These are phyloP conservation scores for Tenthredo notha DNA, from an alignment of 2,888 invertebrate species.

Conservation along the genomic window DNA sequence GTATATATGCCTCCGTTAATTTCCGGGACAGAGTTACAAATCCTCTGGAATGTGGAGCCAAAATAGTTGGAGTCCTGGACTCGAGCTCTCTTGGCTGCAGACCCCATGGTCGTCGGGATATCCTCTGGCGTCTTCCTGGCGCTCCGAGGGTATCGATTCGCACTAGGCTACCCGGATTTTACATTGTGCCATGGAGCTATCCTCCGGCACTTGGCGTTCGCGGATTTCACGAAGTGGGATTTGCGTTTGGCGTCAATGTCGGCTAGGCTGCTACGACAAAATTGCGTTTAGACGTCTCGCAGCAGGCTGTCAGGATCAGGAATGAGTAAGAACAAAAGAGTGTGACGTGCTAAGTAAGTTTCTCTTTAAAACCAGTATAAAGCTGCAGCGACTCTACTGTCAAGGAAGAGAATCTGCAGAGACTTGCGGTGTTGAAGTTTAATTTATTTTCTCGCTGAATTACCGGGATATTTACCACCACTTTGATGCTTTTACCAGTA, in stretches of 20 bases:
- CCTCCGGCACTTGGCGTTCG: slow-evolving; percentile 17
- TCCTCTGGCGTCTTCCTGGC: slow-evolving; percentile 46
- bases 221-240: slow-evolving; percentile 20
- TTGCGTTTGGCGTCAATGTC: slow-evolving; percentile 12
- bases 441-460: background rate
- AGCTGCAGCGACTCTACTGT: background rate
- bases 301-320: slow-evolving; percentile 23
- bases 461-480: background rate
- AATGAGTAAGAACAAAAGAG: slow-evolving; percentile 12
- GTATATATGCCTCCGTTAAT: slow-evolving; percentile 29
- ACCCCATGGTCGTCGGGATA: slow-evolving; percentile 9
- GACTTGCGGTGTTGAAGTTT: background rate
- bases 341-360: slow-evolving; percentile 7
- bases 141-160: slow-evolving; percentile 40
- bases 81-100: background rate
- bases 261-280: slow-evolving; percentile 1
- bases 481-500: background rate
- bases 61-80: slow-evolving; percentile 6
- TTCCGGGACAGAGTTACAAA: slow-evolving; percentile 19
- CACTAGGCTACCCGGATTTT: slow-evolving; percentile 30
- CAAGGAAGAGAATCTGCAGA: background rate
- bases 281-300: slow-evolving; percentile 10
- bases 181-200: slow-evolving; percentile 13
- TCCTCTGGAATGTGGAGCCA: slow-evolving; percentile 24
- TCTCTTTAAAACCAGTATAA: background rate